Conservation (phyloP, 2,797 vertebrate species). For the Arctocebus calabarensis region DNA sequence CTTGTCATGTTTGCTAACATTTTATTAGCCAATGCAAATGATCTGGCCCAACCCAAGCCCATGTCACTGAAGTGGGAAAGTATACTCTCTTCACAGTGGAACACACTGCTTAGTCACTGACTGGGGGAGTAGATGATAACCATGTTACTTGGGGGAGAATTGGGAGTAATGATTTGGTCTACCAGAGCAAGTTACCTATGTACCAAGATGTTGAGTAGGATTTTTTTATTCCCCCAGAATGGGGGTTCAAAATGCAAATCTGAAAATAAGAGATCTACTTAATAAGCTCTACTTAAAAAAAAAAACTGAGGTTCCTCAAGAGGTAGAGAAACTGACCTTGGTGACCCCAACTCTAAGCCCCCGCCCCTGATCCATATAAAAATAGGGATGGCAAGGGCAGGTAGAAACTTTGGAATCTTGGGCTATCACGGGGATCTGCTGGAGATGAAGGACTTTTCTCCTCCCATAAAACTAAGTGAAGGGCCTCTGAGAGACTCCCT, state of each 20-base stretch:
- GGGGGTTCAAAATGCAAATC: not conserved
- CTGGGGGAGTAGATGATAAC: not conserved
- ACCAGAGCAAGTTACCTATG: not conserved
- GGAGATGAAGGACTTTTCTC: not conserved
- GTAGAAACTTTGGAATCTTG: not conserved
- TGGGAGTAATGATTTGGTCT: not conserved
- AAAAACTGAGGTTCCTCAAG: not conserved
- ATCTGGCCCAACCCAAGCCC: not conserved
- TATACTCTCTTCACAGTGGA: not conserved
- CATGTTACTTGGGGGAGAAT: not conserved
- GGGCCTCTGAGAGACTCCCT: not conserved
- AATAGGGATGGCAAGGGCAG: not conserved
- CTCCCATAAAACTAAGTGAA: not conserved
- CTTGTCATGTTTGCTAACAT: not conserved
- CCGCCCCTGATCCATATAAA: not conserved
- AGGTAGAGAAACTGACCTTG: not conserved
- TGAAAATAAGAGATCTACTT: not conserved
- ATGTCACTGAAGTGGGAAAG: not conserved
- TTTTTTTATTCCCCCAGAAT: not conserved
- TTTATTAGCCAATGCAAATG: not conserved
- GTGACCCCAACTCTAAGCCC: not conserved
- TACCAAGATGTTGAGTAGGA: not conserved
- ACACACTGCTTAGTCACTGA: not conserved
- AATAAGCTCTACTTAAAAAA: not conserved
- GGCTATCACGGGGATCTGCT: not conserved